A percentile compares a stretch with the other conserved stretches of the same genome.
phyloP scores from a whole-genome alignment of 2,888 invertebrate genomes.

The Helobdella robusta region DNA sequence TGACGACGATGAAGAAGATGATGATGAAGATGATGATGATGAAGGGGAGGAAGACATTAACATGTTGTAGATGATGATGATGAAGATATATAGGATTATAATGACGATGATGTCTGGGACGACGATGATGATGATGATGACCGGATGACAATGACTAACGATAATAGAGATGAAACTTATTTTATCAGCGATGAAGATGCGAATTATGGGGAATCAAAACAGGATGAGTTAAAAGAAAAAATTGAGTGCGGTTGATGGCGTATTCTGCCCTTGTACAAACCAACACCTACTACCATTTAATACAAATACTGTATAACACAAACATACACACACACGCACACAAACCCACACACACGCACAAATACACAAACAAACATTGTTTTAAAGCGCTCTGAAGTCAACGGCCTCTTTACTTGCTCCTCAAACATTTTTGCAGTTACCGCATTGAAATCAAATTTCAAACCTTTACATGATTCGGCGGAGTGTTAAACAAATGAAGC shows the following conservation, averaged over 20 bases:
- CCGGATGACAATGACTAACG: neutral
- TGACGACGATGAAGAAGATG: neutral
- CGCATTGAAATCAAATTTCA: too few species aligned
- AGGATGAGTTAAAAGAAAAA: neutral
- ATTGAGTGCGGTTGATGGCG: neutral
- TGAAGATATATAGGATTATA: neutral
- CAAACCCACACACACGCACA: too few species aligned
- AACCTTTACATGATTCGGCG: too few species aligned
- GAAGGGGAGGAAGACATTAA: neutral
- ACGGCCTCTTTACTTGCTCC: too few species aligned
- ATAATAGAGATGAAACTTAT: neutral
- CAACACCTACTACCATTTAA: too few species aligned
- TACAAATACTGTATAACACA: too few species aligned
- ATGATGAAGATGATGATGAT: neutral
- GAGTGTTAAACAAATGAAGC: too few species aligned
- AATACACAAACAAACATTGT: too few species aligned
- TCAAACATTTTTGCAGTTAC: too few species aligned
- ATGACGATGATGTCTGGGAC: neutral
- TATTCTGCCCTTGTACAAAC: too few species aligned
- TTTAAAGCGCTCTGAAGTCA: too few species aligned
- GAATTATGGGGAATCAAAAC: neutral
- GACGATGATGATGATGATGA: neutral
- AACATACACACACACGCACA: too few species aligned
- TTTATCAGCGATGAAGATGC: neutral
- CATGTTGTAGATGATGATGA: neutral